Conservation (phyloP, 2,113 vertebrate genomes). For the Rhinopomastus cyanomelas region DNA sequence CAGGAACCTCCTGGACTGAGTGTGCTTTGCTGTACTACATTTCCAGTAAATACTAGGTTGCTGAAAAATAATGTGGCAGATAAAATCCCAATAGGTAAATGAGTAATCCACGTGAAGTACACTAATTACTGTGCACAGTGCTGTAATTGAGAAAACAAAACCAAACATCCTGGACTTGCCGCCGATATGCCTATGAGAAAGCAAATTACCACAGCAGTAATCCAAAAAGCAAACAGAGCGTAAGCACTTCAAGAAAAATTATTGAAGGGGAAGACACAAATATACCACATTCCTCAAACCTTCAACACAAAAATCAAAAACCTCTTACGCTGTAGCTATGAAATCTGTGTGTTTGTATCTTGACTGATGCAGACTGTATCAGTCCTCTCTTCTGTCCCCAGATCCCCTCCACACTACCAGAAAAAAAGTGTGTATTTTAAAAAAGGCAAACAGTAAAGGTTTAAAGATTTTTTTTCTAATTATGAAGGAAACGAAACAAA, state of each 20-base stretch:
- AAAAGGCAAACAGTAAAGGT: neutral
- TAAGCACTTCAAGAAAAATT: neutral
- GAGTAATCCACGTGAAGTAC: neutral
- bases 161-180: neutral
- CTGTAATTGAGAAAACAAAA: neutral
- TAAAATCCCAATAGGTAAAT: neutral
- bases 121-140: neutral
- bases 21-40: no score
- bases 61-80: neutral
- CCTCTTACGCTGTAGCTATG: neutral
- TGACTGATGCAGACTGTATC: neutral
- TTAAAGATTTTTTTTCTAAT: neutral
- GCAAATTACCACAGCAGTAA: neutral
- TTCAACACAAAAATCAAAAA: neutral
- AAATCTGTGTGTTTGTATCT: neutral
- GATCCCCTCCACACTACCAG: neutral
- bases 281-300: neutral
- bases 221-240: neutral
- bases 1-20: no score
- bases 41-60: neutral
- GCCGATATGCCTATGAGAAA: neutral
- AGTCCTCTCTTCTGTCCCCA: neutral
- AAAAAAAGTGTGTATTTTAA: no score
- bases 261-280: neutral
- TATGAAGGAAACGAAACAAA: neutral